Evolutionary conservation across 2,797 vertebrate genomes (phyloP), one percentile per base, ranked within the genome.

Genomic region (Acanthurus leucopareius): DNA sequence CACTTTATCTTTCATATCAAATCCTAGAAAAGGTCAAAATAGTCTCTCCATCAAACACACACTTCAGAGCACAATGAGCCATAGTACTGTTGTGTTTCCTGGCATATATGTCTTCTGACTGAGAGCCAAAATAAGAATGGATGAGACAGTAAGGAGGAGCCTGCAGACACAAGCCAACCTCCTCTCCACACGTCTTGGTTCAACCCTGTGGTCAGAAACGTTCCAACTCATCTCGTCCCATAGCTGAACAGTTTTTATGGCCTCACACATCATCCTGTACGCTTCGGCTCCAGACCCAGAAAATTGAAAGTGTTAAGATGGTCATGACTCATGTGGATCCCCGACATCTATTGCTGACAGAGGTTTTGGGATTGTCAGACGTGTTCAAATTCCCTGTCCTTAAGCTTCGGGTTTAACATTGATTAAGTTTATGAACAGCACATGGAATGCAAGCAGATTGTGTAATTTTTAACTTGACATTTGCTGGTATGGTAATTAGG

Each of bases 251-350:
- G 72, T 58, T 87, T 91, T 89, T 81, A 88, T 78, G 65, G 79
- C 73, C 88, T 87, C 88, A 86, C 89, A 89, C 81, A 77, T 88
- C 87, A 85, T 89, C 71, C 74, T 63, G 67, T 62, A 69, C 71
- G 78, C 53, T 82, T 54, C 35, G 60, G 83, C 76, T 71, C 75
- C 73, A 85, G 71, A 83, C 35, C 49, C 49, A 62, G 86, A 83
- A 90, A 85, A 76, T 8, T 51, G 69, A 84, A 66, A 69, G 60
- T 52, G 85, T 82, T 82, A 79, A 85, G 65, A 72, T 72, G 64
- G n/a, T 10, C 73, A 74, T 87, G 79, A 89, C 84, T 89, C 80
- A 86, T 67, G 35, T 35, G 22, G 68, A 87, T 83, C 75, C 64
- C 71, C 51, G 54, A 44, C 54, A 68, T 85, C 48, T 69, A 56